Evolutionary conservation across 2,113 vertebrate species (phyloP), one percentile per base, ranked within the genome.

Genomic region (Kryptolebias marmoratus): DNA sequence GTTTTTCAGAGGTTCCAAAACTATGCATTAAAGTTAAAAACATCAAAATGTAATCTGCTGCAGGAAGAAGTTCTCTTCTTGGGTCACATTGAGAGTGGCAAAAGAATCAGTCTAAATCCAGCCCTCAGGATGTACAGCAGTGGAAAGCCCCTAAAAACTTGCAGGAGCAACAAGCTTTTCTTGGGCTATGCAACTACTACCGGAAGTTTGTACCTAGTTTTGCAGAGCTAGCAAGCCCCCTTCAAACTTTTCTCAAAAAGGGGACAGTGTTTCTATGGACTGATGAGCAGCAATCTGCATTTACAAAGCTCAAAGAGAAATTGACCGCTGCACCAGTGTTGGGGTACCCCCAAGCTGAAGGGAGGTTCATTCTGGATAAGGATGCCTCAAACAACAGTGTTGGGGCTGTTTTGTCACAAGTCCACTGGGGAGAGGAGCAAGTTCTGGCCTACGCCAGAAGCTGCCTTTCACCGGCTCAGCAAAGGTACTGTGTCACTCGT

Each of bases 351-450:
- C 1, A 1, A 45, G n/a, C n/a, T 45, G 39, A 45, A 5, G 39
- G 39, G 11, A 61, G 27, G n/a, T 45, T 14, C 22, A 45, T 61
- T 28, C 11, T 60, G 0, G 58, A 60, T 5, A 61, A 11, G 4
- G 42, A 63, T 16, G 45, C 61, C 13, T 63, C 22, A 1, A 48
- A 16, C 9, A 3, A 45, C 60, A 47, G 60, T 45, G 39, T 61
- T 27, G 59, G 59, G 13, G 59, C 59, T 61, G 39, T 61, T 3
- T 11, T 61, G 18, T 61, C 59, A 7, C 18, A 61, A 27, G 11
- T 61, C 4, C 59, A 61, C 39, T 61, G 59, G 39, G 59, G 59
- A 14, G 59, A 61, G 13, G 59, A 61, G 18, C 16, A n/a, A 45
- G 18, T 61, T 45, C 12, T 44, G 4, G 28, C n/a, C 3, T 27